Evolutionary conservation across 2,113 vertebrate genomes (phyloP).

Genomic region (Acrocephalus arundinaceus): DNA sequence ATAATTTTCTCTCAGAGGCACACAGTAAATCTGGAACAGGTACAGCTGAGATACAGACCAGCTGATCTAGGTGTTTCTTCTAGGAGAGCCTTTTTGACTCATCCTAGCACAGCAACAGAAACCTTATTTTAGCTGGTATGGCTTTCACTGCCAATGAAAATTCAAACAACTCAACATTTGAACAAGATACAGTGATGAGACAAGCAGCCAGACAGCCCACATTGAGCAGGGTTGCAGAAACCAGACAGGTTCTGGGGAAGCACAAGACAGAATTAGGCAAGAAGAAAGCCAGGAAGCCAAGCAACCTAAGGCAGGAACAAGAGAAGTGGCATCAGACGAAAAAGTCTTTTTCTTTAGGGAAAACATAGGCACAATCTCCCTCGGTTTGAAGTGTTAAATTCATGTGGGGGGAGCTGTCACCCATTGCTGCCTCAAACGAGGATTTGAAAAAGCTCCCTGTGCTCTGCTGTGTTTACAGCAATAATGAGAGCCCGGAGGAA

Average conservation of each 20-base stretch:
- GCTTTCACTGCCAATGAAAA: neutral
- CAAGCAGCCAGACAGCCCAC: neutral
- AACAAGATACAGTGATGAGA: neutral
- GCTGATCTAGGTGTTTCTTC: neutral
- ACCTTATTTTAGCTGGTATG: neutral
- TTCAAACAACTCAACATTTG: neutral
- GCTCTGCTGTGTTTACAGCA: slow-evolving; percentile 55
- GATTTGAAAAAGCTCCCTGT: slow-evolving; percentile 13
- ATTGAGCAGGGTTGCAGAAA: neutral
- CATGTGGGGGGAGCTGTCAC: slow-evolving; percentile 17
- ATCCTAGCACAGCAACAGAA: neutral
- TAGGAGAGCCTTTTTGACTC: neutral
- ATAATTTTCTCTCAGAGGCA: neutral
- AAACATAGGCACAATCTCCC: slow-evolving; percentile 1
- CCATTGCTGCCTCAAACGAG: neutral
- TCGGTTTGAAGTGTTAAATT: neutral
- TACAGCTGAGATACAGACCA: neutral
- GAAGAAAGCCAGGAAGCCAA: neutral
- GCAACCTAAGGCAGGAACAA: neutral
- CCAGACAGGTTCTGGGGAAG: neutral
- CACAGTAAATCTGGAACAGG: neutral
- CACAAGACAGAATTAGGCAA: neutral
- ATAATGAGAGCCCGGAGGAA: slow-evolving; percentile 55
- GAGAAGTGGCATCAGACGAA: neutral
- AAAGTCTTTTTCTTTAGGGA: neutral